phyloP scores from a whole-genome alignment of 1,140 invertebrate genomes.

The Calephelis nemesis region DNA sequence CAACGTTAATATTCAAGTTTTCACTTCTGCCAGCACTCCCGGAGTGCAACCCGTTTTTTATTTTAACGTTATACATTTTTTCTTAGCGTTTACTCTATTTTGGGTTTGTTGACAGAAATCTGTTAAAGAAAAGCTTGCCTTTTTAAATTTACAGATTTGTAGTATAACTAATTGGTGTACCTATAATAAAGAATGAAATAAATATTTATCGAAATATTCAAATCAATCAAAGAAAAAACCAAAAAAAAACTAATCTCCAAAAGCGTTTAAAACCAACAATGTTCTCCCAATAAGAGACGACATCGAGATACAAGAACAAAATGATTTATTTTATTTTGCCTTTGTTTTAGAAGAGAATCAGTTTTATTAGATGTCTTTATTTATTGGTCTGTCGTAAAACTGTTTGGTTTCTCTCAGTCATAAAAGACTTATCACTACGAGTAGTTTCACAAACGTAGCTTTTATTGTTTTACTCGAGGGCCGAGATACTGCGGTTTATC shows the following conservation, averaged over 20 bases:
- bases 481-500: conserved; percentile 1
- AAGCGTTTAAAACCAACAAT: not conserved
- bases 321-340: conserved; percentile 11
- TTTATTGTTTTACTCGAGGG: conserved; percentile 9
- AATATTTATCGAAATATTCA: too few relatives aligned
- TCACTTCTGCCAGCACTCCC: too few relatives aligned
- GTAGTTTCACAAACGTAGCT: conserved; percentile 14
- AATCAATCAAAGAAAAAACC: too few relatives aligned
- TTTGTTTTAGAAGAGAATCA: conserved; percentile 16
- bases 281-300: not conserved
- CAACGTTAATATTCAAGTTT: too few relatives aligned
- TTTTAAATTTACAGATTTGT: too few relatives aligned
- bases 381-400: conserved; percentile 14
- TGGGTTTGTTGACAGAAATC: too few relatives aligned
- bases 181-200: too few relatives aligned
- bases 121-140: too few relatives aligned
- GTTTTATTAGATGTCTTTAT: conserved; percentile 14
- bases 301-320: conserved; percentile 5
- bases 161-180: too few relatives aligned
- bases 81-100: too few relatives aligned
- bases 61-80: too few relatives aligned
- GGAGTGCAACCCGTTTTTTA: too few relatives aligned
- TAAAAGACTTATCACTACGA: conserved; percentile 17
- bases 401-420: conserved; percentile 10
- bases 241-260: not conserved